Evolutionary conservation across 1,140 invertebrate species (phyloP), one percentile per base, ranked within the genome.

Genomic region (Akabosia matsudoensis): DNA sequence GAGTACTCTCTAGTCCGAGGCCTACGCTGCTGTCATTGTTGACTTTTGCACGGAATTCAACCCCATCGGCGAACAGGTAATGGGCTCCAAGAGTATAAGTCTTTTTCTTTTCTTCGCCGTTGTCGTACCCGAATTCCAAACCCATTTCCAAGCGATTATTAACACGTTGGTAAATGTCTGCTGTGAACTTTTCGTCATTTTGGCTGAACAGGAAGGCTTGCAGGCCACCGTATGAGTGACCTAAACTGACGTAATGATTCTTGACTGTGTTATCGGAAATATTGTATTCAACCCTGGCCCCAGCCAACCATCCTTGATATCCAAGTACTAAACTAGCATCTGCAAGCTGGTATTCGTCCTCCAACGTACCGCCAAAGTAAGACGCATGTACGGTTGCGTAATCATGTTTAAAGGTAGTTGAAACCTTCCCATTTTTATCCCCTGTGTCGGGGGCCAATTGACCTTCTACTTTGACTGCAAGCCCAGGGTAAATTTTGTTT

Each of bases 111-210:
- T 31, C 61, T 7, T 67, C 61, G n/a, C 61, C 61, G 26, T 10
- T 4, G 31, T 67, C 61, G 4, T 24, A 3, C 13, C 61, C 61
- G n/a, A 67, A 67, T 14, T 30, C 31, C 13, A 67, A 3, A 30
- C 61, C 61, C 61, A 67, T 67, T 31, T 67, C 61, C 61, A 67
- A 30, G 10, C 61, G 61, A 22, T 67, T 67, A 31, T 67, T 67
- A 13, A 67, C 61, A 1, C 61, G 24, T 31, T 67, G 61, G 61
- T 67, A 67, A 1, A 67, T 30, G 26, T 30, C 14, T 3, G 61
- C 61, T 31, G 61, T 67, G 61, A 10, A 67, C 1, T 30, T 2
- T 30, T 67, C 2, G 10, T 1, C 7, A 67, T 67, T 67, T 22
- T 67, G 61, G 10, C 26, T n/a, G 61, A 67, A 14, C 24, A 67